A percentile compares a stretch with the other conserved stretches of the same genome.
Evolutionary conservation across 1,140 invertebrate species (phyloP).

Genomic region (Temnothorax nylanderi): DNA sequence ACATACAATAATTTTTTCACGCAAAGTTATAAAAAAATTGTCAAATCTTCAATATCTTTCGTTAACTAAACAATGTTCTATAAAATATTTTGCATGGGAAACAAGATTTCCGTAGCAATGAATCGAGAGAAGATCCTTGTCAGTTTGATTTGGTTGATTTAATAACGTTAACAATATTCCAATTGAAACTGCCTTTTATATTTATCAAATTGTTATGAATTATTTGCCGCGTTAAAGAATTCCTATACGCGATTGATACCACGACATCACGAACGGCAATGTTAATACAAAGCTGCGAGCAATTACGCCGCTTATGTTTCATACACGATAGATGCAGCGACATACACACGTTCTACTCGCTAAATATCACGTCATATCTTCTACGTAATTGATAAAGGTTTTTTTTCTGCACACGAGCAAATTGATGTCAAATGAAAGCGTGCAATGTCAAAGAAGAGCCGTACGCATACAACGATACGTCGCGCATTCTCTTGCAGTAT

Average conservation of each 20-base stretch:
- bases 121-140: not conserved
- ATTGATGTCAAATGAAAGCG: slow-evolving; percentile 4
- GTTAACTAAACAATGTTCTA: not conserved
- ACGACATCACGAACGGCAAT: not conserved
- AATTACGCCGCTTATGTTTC: slow-evolving; percentile 24
- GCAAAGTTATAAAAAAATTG: not conserved
- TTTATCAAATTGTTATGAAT: not conserved
- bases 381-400: not conserved
- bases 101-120: not conserved
- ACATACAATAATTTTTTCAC: not conserved
- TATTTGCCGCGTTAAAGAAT: not conserved
- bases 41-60: not conserved
- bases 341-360: not conserved
- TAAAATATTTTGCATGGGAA: not conserved
- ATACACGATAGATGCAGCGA: not conserved
- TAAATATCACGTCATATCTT: not conserved
- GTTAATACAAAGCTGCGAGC: not conserved
- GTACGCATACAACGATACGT: not conserved
- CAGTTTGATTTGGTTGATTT: not conserved
- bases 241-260: not conserved
- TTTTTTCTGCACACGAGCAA: not conserved
- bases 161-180: not conserved
- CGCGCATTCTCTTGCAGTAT: not conserved
- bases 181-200: not conserved
- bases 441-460: not conserved